Evolutionary conservation across 2,113 vertebrate genomes (phyloP).

Genomic region (Gallinago undulata): DNA sequence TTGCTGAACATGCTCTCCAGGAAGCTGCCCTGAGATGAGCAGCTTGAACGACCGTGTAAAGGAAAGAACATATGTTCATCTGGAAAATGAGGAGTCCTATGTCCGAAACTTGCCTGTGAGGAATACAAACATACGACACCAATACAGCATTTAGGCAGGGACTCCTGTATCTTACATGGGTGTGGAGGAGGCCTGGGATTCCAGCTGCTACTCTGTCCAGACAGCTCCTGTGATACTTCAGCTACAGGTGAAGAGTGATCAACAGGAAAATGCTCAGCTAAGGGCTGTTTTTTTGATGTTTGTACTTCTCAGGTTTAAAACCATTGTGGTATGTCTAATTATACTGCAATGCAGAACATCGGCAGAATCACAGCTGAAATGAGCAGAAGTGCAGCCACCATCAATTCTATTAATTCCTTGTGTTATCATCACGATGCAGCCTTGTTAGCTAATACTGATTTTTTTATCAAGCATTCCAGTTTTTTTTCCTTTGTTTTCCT

Average conservation of each 20-base stretch:
- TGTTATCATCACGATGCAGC: neutral
- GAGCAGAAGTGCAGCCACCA: neutral
- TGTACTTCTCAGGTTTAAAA: neutral
- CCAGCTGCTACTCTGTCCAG: neutral
- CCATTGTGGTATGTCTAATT: neutral
- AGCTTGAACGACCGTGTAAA: neutral
- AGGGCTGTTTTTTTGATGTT: neutral
- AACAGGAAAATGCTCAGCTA: neutral
- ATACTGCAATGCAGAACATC: neutral
- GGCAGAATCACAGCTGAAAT: neutral
- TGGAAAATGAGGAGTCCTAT: neutral
- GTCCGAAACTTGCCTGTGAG: neutral
- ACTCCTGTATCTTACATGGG: fast-evolving
- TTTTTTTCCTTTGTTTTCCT: neutral
- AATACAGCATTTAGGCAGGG: neutral
- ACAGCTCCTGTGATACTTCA: neutral
- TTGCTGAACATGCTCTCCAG: neutral
- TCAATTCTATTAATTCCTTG: neutral
- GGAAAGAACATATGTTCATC: neutral
- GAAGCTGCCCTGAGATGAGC: neutral
- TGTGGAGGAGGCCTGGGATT: neutral
- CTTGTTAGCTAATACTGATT: neutral
- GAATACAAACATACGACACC: neutral
- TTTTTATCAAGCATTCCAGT: neutral
- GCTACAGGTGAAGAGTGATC: neutral